Base-by-base conservation (phyloP, 2,888 invertebrate species). In the Willowsia nigromaculata region DNA sequence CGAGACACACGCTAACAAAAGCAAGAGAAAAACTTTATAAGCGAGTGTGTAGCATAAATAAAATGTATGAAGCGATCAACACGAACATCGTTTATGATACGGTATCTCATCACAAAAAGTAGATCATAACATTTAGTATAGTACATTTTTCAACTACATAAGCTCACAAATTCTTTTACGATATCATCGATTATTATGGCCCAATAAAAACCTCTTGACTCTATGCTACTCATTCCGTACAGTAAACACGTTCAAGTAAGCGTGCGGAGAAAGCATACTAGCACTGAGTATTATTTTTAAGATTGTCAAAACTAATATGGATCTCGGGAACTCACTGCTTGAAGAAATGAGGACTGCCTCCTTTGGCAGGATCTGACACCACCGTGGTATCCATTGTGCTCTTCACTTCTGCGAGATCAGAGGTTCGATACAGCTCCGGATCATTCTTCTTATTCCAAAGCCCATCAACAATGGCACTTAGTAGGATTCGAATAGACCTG, bases 381-480 rank as follows among this genome's bases (percentile, higher is more conserved):
- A 91, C 91, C 0, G 91, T 91, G 33, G 91, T 90, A 56, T 91
- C 91, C 91, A 91, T 91, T 71, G 91, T 91, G 43, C 90, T 90
- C 47, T 91, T 91, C 11, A 91, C 91, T 87, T 91, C 91, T 11
- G 91, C 90, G 30, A 91, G 86, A 84, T 90, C 91, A 25, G 22
- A 7, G 5, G 91, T 90, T 76, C 88, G 76, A 25, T 91, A 91
- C 25, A 90, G 82, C 76, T 91, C 91, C 9, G 91, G 91, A 82
- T 91, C 91, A 82, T 80, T 84, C 37, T 90, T 90, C 81, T 89
- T 88, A 22, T 86, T 85, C 91, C 91, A 91, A 22, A 91, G 89
- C 53, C 91, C 91, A 76, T 91, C 91, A 43, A 91, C 91, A 87
- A 91, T 91, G 68, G 91, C 91, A 85, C 90, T 90, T 78, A 91